Conservation (phyloP, 2,888 invertebrate species). For the Mystacides longicornis region DNA sequence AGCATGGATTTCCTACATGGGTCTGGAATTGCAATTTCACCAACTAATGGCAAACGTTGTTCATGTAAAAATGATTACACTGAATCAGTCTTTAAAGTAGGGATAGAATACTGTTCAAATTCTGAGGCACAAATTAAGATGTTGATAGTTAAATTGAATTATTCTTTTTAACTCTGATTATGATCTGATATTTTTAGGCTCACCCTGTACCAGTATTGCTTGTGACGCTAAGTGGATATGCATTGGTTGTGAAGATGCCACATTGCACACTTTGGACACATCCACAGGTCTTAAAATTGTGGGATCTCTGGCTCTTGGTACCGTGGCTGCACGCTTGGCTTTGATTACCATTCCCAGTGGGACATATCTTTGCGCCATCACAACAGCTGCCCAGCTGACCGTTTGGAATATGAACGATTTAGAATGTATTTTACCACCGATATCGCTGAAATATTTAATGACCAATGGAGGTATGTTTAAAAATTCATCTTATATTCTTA, state of each 20-base stretch:
- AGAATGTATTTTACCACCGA: constrained; percentile 45
- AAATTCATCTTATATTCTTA: background rate
- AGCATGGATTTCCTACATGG: too few species aligned
- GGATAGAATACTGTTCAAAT: too few species aligned
- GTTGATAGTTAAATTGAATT: too few species aligned
- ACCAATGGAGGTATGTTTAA: constrained; percentile 43
- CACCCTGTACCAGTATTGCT: constrained; percentile 52
- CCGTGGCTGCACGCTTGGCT: constrained; percentile 32
- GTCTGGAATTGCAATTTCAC: too few species aligned
- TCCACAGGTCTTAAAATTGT: constrained; percentile 40
- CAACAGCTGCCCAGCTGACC: constrained; percentile 36
- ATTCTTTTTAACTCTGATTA: too few species aligned
- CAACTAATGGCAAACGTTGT: too few species aligned
- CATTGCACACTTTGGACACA: constrained; percentile 56
- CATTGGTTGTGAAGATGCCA: constrained; percentile 60
- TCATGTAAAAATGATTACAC: too few species aligned
- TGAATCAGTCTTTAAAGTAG: too few species aligned
- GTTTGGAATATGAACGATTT: constrained; percentile 55
- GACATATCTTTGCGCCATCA: constrained; percentile 32
- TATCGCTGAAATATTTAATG: constrained; percentile 55
- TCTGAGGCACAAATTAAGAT: too few species aligned
- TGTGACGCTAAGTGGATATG: constrained; percentile 54
- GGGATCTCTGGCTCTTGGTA: constrained; percentile 50
- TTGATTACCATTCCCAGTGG: constrained; percentile 16
- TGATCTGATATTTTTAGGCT: constrained; percentile 48